Conservation (phyloP, 2,888 invertebrate species). For the Theodoxus fluviatilis region DNA sequence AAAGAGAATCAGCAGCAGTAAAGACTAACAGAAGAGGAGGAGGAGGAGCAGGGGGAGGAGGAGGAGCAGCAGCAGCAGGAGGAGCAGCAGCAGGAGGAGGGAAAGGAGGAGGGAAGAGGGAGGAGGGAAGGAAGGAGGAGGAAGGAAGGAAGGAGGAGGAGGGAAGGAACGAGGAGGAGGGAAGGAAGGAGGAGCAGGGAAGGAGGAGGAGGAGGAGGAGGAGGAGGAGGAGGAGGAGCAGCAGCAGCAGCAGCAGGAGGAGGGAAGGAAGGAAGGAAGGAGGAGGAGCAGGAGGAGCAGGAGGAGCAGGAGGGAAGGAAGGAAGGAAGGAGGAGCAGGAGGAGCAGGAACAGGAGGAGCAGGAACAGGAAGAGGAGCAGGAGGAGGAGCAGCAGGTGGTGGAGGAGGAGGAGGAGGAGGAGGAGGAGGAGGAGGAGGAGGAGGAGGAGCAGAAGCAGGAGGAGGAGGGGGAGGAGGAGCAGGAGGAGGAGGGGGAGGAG, state of each 20-base stretch:
- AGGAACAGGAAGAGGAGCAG: background rate
- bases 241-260: conserved; percentile 1
- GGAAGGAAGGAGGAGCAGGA: background rate
- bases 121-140: background rate
- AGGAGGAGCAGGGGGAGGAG: background rate
- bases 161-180: background rate
- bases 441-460: background rate
- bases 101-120: background rate
- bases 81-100: background rate
- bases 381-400: background rate
- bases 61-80: background rate
- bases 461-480: background rate
- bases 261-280: background rate
- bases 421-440: background rate
- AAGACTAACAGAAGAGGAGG: conserved; percentile 1
- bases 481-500: conserved; percentile 1
- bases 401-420: background rate
- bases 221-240: background rate
- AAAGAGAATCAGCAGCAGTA: conserved; percentile 29
- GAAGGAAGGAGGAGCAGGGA: background rate
- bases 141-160: background rate
- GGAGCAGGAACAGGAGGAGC: background rate
- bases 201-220: background rate
- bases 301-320: background rate
- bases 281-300: background rate